phyloP scores from a whole-genome alignment of 2,888 invertebrate species.

The Microplitis manilae region DNA sequence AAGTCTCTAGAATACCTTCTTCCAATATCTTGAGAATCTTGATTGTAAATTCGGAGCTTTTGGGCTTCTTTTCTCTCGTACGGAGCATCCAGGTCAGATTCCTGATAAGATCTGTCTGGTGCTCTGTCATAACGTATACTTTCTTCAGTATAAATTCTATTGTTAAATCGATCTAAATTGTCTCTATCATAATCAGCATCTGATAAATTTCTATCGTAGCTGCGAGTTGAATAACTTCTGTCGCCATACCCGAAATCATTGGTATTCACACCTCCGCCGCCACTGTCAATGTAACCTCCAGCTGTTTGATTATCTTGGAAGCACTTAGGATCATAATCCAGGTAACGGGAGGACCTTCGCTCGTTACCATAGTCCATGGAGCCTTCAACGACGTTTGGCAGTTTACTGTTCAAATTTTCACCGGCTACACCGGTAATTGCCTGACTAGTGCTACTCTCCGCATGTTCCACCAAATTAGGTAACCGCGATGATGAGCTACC shows the following conservation, averaged over 20 bases:
- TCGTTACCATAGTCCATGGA: conserved; percentile 72
- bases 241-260: conserved; percentile 42
- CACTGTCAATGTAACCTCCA: conserved; percentile 42
- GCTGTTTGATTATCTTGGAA: conserved; percentile 56
- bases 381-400: conserved; percentile 71
- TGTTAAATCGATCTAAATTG: conserved; percentile 64
- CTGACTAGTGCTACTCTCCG: conserved; percentile 59
- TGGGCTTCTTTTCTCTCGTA: conserved; percentile 63
- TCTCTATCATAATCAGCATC: conserved; percentile 58
- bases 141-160: conserved; percentile 66
- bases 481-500: conserved; percentile 67
- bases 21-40: conserved; percentile 56
- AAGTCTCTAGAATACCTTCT: conserved; percentile 67
- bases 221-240: conserved; percentile 44
- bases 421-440: conserved; percentile 53
- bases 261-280: conserved; percentile 40
- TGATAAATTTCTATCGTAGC: conserved; percentile 61
- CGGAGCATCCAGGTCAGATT: conserved; percentile 67
- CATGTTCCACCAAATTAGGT: conserved; percentile 70
- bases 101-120: conserved; percentile 64
- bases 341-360: conserved; percentile 70
- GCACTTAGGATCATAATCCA: conserved; percentile 63
- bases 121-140: conserved; percentile 61
- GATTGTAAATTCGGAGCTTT: conserved; percentile 58
- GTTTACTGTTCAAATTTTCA: conserved; percentile 70